Conservation (phyloP, 1,140 invertebrate species). For the Ladona fulva region DNA sequence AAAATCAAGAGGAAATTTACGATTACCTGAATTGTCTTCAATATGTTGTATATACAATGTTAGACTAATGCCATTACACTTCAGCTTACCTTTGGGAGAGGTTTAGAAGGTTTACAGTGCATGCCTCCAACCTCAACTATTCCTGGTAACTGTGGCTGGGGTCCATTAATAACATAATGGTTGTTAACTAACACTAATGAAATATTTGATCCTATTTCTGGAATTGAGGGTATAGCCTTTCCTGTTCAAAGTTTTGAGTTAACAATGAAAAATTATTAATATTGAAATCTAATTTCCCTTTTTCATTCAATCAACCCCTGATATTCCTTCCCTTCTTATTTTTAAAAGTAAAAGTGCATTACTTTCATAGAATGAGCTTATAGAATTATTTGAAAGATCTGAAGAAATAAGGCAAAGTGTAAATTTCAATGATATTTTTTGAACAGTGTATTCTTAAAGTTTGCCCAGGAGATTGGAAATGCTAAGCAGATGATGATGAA, state of each 20-base stretch:
- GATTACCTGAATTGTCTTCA: no score
- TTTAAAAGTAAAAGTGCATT: no score
- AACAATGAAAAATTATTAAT: background rate
- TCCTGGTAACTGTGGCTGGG: conserved; percentile 28
- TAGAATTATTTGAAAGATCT: no score
- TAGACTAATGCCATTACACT: background rate
- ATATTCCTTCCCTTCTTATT: no score
- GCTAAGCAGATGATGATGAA: no score
- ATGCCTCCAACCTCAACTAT: conserved; percentile 31
- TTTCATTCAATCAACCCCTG: background rate
- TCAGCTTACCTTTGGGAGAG: background rate
- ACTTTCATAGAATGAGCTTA: no score
- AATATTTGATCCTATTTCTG: conserved; percentile 30
- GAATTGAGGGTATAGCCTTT: conserved; percentile 21
- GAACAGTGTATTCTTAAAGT: no score
- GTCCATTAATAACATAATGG: conserved; percentile 26
- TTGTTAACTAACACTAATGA: conserved; percentile 29
- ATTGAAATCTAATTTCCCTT: background rate
- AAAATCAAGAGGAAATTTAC: background rate
- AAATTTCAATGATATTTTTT: no score
- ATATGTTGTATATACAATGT: no score
- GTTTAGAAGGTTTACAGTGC: conserved; percentile 24
- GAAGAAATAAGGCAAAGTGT: no score
- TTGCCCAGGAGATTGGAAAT: no score
- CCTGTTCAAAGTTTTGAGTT: background rate